Base-by-base conservation (phyloP, 2,888 invertebrate genomes). In the Embidobia sp. region DNA sequence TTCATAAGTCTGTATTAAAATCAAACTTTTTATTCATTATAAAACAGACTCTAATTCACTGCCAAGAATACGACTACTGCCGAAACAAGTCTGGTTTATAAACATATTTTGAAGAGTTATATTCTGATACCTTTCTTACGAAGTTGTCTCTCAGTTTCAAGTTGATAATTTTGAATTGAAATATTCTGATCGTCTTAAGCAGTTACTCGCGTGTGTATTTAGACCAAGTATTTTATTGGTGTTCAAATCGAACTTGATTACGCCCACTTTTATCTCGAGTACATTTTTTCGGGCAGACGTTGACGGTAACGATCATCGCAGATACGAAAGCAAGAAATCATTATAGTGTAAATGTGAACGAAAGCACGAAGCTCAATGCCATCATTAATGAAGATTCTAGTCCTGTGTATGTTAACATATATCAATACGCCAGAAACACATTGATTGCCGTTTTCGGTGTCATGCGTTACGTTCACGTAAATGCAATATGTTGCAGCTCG, bases 331-430 rank as follows among this genome's bases (percentile, higher is more conserved):
- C 33, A n/a, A 4, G 37, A 72, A 75, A 66, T 51, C 37, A 44
- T 63, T 51, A 48, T 69, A 61, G 49, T 78, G n/a, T n/a, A 44
- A 55, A 63, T 48, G 67, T 72, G 35, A 57, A 44, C 40, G 44
- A 44, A 63, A 44, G 35, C 44, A 51, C 48, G 49, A 69, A 55
- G 59, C 61, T 73, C 73, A 59, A 55, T 53, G 51, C 29, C 59
- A 66, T 51, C 49, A 40, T 51, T 70, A 42, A 59, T 49, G 5
- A 35, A 72, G 59, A 72, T 77, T 77, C 77, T 77, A 77, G 75
- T 76, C 75, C 66, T 59, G 42, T 19, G 59, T 49, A 46, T 74
- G 35, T 46, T 63, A 63, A 61, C 16, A 26, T 64, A 37, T 72
- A 55, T 31, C 55, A 48, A 19, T 48, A 44, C 42, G 40, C 31